Evolutionary conservation across 37 sponge, comb jelly and placozoan species (phyloP).

Genomic region (Oopsacas minuta): DNA sequence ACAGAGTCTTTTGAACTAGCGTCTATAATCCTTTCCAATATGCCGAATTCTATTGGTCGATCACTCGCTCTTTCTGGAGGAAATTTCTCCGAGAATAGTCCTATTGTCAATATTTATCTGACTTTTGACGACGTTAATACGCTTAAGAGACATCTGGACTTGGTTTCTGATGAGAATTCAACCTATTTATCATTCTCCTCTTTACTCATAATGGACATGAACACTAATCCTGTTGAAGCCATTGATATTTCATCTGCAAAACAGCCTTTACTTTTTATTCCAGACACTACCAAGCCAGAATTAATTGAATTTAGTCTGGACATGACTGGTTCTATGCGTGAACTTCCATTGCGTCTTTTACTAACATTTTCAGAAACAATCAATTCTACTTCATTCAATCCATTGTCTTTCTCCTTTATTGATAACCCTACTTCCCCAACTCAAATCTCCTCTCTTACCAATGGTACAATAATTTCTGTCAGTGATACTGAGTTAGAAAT

Average conservation of each 20-base stretch:
- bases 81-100: constrained; percentile 29
- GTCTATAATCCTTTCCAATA: not conserved
- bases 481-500: not conserved
- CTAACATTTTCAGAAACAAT: constrained; percentile 66
- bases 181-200: constrained; percentile 49
- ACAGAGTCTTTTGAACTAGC: not conserved
- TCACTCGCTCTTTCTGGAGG: not conserved
- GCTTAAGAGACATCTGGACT: constrained; percentile 38
- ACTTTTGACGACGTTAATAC: constrained; percentile 35
- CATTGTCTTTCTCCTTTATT: constrained; percentile 15
- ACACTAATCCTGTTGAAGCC: constrained; percentile 25
- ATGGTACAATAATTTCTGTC: not conserved
- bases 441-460: not conserved
- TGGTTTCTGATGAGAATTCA: constrained; percentile 31
- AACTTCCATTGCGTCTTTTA: not conserved
- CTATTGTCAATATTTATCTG: constrained; percentile 37
- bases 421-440: not conserved
- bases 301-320: constrained; percentile 40
- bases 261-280: constrained; percentile 36
- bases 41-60: not conserved
- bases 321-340: constrained; percentile 31
- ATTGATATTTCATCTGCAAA: constrained; percentile 29
- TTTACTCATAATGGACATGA: constrained; percentile 34
- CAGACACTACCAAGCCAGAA: constrained; percentile 55
- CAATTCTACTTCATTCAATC: constrained; percentile 30